A percentile compares a stretch with the other conserved stretches of the same genome.
These are phyloP conservation scores for Barypeithes pellucidus DNA, from an alignment of 2,888 invertebrate species.

Conservation along the genomic window DNA sequence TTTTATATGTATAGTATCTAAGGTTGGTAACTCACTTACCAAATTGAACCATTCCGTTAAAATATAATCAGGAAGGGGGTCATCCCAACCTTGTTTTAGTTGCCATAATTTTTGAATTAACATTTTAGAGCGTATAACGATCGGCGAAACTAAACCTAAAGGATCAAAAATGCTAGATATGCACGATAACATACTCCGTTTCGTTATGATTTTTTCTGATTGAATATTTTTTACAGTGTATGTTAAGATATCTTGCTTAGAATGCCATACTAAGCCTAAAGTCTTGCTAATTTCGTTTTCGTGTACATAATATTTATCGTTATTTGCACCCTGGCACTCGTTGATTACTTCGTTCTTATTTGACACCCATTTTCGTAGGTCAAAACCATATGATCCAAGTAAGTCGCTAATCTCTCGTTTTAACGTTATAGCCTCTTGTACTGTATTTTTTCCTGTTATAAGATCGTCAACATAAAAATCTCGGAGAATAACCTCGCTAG, in stretches of 20 bases:
- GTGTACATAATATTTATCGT: too few species aligned
- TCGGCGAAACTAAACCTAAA: not conserved
- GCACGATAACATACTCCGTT: not conserved
- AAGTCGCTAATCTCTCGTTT: not conserved
- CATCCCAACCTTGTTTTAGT: too few species aligned
- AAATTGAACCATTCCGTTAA: too few species aligned
- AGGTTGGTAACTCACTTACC: too few species aligned
- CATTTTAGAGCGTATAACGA: too few species aligned
- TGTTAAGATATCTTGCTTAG: not conserved
- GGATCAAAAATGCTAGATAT: constrained; percentile 12
- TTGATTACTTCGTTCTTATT: too few species aligned
- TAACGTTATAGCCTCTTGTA: not conserved
- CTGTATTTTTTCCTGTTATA: constrained; percentile 1
- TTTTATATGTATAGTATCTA: too few species aligned
- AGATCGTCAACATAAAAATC: constrained; percentile 25
- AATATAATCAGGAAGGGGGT: too few species aligned
- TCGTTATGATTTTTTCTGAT: not conserved
- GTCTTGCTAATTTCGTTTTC: not conserved
- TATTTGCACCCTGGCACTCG: too few species aligned
- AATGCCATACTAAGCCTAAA: constrained; percentile 16
- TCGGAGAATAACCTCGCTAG: not conserved
- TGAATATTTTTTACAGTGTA: not conserved
- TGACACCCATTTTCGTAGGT: too few species aligned
- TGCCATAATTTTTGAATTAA: too few species aligned
- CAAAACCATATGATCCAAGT: too few species aligned